These are phyloP conservation scores for Cyprinus carpio DNA, from an alignment of 2,113 vertebrate species.

Conservation along the genomic window DNA sequence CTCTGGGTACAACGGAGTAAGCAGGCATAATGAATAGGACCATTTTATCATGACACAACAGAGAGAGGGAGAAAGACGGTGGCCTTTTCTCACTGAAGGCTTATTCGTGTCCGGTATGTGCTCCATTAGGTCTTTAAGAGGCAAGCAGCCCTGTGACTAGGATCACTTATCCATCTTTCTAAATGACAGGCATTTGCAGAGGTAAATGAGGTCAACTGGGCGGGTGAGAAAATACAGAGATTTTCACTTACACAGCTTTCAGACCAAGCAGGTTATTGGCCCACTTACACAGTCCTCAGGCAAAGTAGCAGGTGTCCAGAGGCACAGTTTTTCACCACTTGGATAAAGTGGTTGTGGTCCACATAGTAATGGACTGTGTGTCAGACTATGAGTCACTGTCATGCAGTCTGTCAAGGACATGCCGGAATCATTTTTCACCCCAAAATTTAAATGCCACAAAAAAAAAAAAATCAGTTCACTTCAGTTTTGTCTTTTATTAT, in stretches of 20 bases:
- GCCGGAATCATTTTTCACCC: neutral
- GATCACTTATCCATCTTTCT: conserved; percentile 44
- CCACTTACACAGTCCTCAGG: conserved; percentile 3
- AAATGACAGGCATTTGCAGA: conserved; percentile 32
- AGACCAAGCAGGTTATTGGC: conserved; percentile 2
- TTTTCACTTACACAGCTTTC: neutral
- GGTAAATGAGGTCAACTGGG: conserved; percentile 37
- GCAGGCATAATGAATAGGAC: conserved; percentile 52
- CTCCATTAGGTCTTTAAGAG: conserved; percentile 55
- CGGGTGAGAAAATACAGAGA: neutral
- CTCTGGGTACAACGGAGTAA: conserved; percentile 38
- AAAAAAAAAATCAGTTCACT: neutral
- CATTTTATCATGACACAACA: conserved; percentile 50
- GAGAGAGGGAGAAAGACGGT: conserved; percentile 20
- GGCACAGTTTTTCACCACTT: neutral
- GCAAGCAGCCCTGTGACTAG: conserved; percentile 12
- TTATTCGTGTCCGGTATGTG: conserved; percentile 37
- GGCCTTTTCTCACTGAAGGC: conserved; percentile 26
- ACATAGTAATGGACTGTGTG: neutral
- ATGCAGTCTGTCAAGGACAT: neutral
- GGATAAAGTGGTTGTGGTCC: neutral
- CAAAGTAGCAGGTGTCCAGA: neutral
- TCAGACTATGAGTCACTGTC: neutral
- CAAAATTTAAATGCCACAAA: neutral
- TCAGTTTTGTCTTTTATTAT: too few relatives aligned